phyloP scores from a whole-genome alignment of 2,113 vertebrate species.

The Butastur rufipennis region DNA sequence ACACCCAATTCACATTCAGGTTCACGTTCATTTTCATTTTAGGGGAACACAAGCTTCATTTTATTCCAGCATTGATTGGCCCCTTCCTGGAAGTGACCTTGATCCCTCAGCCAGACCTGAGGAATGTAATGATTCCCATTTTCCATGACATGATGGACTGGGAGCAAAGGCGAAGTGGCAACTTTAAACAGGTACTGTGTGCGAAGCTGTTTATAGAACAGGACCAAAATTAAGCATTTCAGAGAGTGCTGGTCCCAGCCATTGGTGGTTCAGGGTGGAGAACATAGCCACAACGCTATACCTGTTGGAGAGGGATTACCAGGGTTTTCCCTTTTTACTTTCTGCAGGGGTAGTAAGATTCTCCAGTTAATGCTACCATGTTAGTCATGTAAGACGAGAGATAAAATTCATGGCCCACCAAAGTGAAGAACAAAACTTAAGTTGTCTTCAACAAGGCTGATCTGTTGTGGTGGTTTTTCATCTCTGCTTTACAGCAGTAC shows the following conservation, averaged over 20 bases:
- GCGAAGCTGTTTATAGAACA: neutral
- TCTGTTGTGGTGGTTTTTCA: neutral
- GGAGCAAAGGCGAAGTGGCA: slow-evolving; percentile 95
- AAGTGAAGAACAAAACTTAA: neutral
- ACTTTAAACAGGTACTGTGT: slow-evolving; percentile 91
- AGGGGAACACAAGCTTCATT: slow-evolving; percentile 98
- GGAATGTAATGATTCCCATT: slow-evolving; percentile 99
- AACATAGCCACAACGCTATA: neutral
- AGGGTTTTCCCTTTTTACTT: neutral
- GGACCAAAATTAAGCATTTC: neutral
- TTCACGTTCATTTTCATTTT: slow-evolving; percentile 12
- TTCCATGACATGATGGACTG: slow-evolving; percentile 99
- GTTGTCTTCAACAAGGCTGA: neutral
- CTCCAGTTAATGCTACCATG: neutral
- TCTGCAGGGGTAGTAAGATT: neutral
- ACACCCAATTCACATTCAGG: neutral
- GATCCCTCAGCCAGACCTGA: slow-evolving; percentile 94
- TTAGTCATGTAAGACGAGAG: neutral
- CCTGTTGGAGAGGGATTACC: neutral
- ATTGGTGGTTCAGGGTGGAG: neutral
- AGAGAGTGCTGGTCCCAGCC: neutral
- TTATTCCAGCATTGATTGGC: slow-evolving; percentile 97
- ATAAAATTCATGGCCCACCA: neutral
- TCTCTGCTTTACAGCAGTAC: neutral
- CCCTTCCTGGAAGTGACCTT: slow-evolving; percentile 97